These are phyloP conservation scores for Picus viridis DNA, from an alignment of 2,797 vertebrate species.

Conservation along the genomic window DNA sequence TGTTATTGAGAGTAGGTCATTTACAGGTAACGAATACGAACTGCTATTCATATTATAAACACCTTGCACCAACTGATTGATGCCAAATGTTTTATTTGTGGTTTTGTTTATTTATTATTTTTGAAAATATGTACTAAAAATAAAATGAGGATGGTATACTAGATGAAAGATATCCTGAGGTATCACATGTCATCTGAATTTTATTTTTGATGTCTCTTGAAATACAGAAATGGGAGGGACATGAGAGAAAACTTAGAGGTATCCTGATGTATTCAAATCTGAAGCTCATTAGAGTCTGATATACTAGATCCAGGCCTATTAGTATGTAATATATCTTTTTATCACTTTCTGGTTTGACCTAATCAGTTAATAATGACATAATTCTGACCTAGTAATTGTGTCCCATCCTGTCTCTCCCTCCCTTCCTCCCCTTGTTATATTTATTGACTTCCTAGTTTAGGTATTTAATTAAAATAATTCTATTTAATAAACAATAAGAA, in stretches of 20 bases:
- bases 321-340: background rate
- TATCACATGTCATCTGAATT: background rate
- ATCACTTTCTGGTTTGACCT: background rate
- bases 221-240: background rate
- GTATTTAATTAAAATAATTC: background rate
- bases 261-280: background rate
- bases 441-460: background rate
- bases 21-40: background rate
- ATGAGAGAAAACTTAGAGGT: background rate
- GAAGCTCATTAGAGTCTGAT: background rate
- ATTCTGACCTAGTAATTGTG: background rate
- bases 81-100: background rate
- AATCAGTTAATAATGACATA: background rate
- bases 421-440: background rate
- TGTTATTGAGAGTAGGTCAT: background rate
- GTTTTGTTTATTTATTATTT: background rate
- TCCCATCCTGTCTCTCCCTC: accelerated
- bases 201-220: background rate
- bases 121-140: background rate
- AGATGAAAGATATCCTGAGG: background rate
- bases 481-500: background rate
- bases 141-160: background rate
- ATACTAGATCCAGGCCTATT: background rate
- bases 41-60: background rate
- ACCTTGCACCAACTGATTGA: background rate